phyloP scores from a whole-genome alignment of 1,140 invertebrate species.

The Medauroidea extradentata region DNA sequence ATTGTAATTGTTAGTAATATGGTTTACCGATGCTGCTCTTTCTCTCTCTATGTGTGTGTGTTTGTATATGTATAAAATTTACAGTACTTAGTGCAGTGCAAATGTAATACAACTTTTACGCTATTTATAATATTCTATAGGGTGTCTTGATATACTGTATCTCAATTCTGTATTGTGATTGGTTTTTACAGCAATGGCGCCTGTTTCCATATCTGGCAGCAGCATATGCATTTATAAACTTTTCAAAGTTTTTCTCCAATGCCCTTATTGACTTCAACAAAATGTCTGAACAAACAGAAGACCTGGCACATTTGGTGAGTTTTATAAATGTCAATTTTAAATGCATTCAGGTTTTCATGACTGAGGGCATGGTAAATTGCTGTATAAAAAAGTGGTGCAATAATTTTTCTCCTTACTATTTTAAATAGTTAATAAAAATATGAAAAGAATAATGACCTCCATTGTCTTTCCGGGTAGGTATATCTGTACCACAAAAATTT shows the following conservation, averaged over 20 bases:
- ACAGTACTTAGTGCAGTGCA: no score
- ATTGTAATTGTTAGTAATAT: no score
- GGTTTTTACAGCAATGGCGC: conserved; percentile 65
- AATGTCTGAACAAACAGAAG: conserved; percentile 8
- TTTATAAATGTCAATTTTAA: background rate
- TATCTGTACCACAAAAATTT: no score
- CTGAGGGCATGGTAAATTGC: no score
- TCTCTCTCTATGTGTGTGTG: no score
- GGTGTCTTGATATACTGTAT: background rate
- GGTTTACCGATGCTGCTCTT: no score
- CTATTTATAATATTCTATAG: background rate
- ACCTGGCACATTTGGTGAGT: background rate
- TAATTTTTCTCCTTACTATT: no score
- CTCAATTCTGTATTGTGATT: background rate
- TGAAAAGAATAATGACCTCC: no score
- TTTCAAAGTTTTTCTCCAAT: conserved; percentile 55
- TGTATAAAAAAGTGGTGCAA: no score
- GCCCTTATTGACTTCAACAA: conserved; percentile 52
- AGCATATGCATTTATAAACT: conserved; percentile 63
- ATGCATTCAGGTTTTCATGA: background rate
- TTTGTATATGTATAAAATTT: no score
- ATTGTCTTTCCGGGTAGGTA: no score
- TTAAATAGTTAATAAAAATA: no score
- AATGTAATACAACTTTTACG: conserved; percentile 4
- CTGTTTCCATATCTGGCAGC: conserved; percentile 76